phyloP scores from a whole-genome alignment of 1,140 invertebrate species.

The Drosophila kepulauana region DNA sequence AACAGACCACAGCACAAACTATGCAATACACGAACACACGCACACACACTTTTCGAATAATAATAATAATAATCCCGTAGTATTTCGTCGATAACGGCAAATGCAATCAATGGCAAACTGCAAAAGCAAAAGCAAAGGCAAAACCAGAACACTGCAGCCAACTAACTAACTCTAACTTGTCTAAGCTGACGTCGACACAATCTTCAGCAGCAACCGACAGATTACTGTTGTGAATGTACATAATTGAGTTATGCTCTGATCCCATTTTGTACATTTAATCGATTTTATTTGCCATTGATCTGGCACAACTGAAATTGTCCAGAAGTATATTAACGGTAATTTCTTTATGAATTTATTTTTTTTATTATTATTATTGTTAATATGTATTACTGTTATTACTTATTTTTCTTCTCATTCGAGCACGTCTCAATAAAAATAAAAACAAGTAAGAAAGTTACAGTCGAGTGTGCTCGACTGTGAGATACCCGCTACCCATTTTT shows the following conservation, averaged over 20 bases:
- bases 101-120: slow-evolving; percentile 14
- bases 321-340: no score
- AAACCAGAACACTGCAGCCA: background rate
- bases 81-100: slow-evolving; percentile 18
- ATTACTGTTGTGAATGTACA: background rate
- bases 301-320: background rate
- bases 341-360: no score
- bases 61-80: slow-evolving; percentile 6
- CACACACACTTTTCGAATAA: background rate
- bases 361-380: no score
- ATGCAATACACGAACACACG: slow-evolving; percentile 22
- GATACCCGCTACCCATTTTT: no score
- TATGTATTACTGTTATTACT: no score
- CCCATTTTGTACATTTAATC: background rate
- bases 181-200: background rate
- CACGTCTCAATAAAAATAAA: no score
- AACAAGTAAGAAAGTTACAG: no score
- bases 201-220: background rate
- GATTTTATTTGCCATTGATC: background rate
- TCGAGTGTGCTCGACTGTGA: no score
- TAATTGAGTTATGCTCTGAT: background rate
- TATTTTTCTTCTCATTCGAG: no score
- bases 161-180: slow-evolving; percentile 9
- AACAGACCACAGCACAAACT: background rate
- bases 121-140: slow-evolving; percentile 12